Conservation (phyloP, 35 echinoderm and acorn worm genomes). For the Anneissia japonica region DNA sequence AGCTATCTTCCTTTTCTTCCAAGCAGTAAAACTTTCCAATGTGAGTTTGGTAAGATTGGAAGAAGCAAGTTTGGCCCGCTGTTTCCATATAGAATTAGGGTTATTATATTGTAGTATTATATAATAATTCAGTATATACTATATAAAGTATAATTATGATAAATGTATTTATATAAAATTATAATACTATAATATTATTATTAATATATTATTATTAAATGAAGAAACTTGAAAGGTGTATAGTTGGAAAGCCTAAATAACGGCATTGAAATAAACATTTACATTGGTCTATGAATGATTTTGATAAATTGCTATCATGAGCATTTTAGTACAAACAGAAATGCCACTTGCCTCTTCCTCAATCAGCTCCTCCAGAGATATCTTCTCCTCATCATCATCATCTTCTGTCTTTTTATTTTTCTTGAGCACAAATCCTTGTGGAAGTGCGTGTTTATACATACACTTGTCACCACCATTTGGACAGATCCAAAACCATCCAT, state of each 20-base stretch:
- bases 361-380: slow-evolving; percentile 86
- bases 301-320: not conserved
- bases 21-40: slow-evolving; percentile 62
- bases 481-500: slow-evolving; percentile 97
- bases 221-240: too few relatives aligned
- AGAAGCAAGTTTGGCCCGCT: slow-evolving; percentile 70
- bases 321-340: not conserved
- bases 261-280: too few relatives aligned
- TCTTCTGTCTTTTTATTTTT: slow-evolving; percentile 77
- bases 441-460: slow-evolving; percentile 91
- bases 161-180: too few relatives aligned
- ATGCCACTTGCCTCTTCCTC: slow-evolving; percentile 62
- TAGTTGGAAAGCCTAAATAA: too few relatives aligned
- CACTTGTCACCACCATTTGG: slow-evolving; percentile 83
- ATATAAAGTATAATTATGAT: too few relatives aligned
- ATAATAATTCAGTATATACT: not conserved
- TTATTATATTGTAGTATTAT: not conserved
- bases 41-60: slow-evolving; percentile 70
- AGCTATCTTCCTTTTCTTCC: slow-evolving; percentile 72
- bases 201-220: too few relatives aligned
- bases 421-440: slow-evolving; percentile 96
- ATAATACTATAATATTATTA: too few relatives aligned
- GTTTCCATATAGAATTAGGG: not conserved
- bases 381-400: slow-evolving; percentile 51
- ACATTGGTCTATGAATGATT: too few relatives aligned